Conservation (phyloP, 2,113 vertebrate species). For the Hyaena hyaena region DNA sequence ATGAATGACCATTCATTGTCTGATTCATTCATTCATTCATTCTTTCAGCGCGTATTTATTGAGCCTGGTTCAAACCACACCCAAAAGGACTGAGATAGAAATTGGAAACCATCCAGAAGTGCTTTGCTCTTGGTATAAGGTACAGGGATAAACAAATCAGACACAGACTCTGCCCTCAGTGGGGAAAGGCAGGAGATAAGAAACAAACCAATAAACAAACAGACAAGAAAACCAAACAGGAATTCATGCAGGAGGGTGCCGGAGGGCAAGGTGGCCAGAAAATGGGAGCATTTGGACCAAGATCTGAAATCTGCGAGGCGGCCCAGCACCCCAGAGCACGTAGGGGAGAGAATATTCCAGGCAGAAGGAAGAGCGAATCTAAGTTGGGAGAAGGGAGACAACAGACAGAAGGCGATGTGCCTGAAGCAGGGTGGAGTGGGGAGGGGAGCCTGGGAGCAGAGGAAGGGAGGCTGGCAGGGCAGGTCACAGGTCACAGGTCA, state of each 20-base stretch:
- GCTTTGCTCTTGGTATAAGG: not conserved
- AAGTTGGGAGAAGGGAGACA: not conserved
- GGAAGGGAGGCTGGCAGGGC: fast-evolving
- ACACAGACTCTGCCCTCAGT: not conserved
- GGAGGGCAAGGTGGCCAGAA: not conserved
- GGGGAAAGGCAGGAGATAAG: not conserved
- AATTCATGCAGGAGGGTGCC: fast-evolving
- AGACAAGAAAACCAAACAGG: not conserved
- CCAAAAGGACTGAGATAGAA: not conserved
- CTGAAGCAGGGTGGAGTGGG: not conserved
- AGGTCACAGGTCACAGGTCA: not conserved
- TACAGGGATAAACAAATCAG: not conserved
- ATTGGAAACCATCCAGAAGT: not conserved
- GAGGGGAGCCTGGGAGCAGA: fast-evolving
- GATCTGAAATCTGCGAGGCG: not conserved
- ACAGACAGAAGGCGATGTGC: not conserved
- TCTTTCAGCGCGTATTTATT: not conserved
- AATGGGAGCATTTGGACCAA: not conserved
- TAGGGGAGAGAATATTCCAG: not conserved
- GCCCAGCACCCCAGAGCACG: too few relatives aligned
- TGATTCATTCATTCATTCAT: not conserved
- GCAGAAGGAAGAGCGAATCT: not conserved
- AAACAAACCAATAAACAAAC: not conserved
- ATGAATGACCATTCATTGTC: not conserved
- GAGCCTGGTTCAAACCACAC: not conserved